These are phyloP conservation scores for Ophthalmolycus amberensis DNA, from an alignment of 2,113 vertebrate genomes.

Conservation along the genomic window DNA sequence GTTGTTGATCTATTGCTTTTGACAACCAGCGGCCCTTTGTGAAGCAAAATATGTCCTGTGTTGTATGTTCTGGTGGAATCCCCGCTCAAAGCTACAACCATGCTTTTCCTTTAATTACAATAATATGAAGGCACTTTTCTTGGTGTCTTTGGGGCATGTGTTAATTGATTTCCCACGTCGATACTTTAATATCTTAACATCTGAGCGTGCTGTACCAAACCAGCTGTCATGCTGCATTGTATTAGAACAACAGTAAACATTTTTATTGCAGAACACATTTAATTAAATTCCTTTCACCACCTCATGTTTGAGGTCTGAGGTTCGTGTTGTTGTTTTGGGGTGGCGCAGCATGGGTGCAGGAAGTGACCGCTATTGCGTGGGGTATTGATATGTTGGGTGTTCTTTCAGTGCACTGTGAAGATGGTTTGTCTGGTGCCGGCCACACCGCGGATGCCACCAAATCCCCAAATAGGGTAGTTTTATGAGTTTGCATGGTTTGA, in stretches of 20 bases:
- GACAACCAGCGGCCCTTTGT: slow-evolving; percentile 31
- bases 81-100: slow-evolving; percentile 1
- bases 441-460: slow-evolving; percentile 17
- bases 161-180: background rate
- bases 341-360: slow-evolving; percentile 13
- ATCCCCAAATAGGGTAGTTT: background rate
- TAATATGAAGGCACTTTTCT: slow-evolving; percentile 46
- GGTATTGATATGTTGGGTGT: slow-evolving; percentile 25
- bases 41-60: slow-evolving; percentile 36
- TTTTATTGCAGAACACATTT: slow-evolving; percentile 18
- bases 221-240: background rate
- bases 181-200: slow-evolving; percentile 4
- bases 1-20: slow-evolving; percentile 51
- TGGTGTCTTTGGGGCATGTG: slow-evolving; percentile 4
- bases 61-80: slow-evolving; percentile 28
- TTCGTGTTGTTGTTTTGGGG: slow-evolving; percentile 32
- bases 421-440: slow-evolving; percentile 13
- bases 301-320: slow-evolving; percentile 32
- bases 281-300: slow-evolving; percentile 21
- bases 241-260: slow-evolving; percentile 30
- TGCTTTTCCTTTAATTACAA: slow-evolving; percentile 34
- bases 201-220: background rate
- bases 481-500: background rate
- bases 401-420: slow-evolving; percentile 26
- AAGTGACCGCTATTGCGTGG: slow-evolving; percentile 27